Evolutionary conservation across 1,140 invertebrate species (phyloP).

Genomic region (Phymorhynchus buccinoides): DNA sequence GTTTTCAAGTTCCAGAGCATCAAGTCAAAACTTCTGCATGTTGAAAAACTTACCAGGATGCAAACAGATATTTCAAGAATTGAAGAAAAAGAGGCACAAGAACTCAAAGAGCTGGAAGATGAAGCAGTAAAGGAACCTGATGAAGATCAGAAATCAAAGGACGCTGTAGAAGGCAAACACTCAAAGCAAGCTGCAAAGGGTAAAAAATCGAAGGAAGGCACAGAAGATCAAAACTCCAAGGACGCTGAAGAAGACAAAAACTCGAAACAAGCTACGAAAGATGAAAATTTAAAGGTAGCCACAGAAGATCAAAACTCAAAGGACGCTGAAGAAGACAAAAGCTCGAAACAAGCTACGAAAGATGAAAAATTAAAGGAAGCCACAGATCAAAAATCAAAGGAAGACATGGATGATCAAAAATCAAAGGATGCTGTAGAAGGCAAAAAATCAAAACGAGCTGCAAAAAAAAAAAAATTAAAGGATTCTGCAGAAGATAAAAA

Average conservation of each 20-base stretch:
- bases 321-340: background rate
- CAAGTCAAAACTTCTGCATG: background rate
- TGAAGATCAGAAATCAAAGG: background rate
- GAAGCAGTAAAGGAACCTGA: background rate
- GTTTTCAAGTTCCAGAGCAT: background rate
- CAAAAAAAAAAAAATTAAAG: too few species aligned
- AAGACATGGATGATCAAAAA: background rate
- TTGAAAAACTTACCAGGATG: background rate
- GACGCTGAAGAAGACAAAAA: background rate
- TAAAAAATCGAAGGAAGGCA: too few species aligned
- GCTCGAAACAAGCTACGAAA: too few species aligned
- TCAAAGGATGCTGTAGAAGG: too few species aligned
- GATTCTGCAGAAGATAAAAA: background rate
- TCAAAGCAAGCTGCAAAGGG: too few species aligned
- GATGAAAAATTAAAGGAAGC: too few species aligned
- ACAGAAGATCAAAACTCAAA: too few species aligned
- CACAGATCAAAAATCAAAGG: too few species aligned
- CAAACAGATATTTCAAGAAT: background rate
- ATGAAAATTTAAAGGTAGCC: too few species aligned
- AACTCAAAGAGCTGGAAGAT: background rate
- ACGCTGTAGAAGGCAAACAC: background rate
- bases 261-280: too few species aligned
- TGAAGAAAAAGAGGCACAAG: background rate
- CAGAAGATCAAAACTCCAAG: too few species aligned
- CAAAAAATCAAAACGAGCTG: too few species aligned